Base-by-base conservation (phyloP, 2,113 vertebrate genomes). In the Sporophila hypoxantha region DNA sequence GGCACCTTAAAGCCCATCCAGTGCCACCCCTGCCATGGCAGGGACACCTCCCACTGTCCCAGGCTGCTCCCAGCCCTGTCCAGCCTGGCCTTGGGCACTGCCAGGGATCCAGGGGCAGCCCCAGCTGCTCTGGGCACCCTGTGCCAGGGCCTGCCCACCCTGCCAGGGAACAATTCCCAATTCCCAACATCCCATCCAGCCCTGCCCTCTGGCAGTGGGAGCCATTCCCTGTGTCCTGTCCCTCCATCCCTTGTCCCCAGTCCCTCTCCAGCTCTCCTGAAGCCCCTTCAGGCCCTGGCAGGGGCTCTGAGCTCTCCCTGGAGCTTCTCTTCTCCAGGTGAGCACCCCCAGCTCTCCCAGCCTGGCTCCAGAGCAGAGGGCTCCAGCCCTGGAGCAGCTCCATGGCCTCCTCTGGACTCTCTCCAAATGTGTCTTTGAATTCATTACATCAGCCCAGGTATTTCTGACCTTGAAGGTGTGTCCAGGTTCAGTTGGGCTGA, bases 361-460 rank as follows among this genome's bases (percentile, higher is more conserved):
- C 5, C 75, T 39, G 60, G 44, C 60, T 30, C 42, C 84, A 78
- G 41, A 14, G 39, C 47, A 76, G 29, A 70, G 9, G 56, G n/a
- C 25, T 70, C 22, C 50, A 73, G 42, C 36, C 14, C 50, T 0
- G 34, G n/a, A 46, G 29, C 29, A 66, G 1, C 76, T n/a, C 36
- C 0, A 0, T 14, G 52, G 10, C 6, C 42, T 60, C 27, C 53
- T 60, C 53, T 39, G 46, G 20, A 18, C 25, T 26, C 0, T 0
- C 27, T 30, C 61, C 61, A 74, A 22, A 21, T 21, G 27, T 29
- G 12, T 34, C 20, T 41, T 26, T 56, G 34, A 27, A 76, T 25
- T 27, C 60, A 19, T 14, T 2, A 3, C 8, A 4, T 9, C 34
- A 64, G 69, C 42, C 10, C 36, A 34, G 52, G 6, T n/a, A 8